Base-by-base conservation (phyloP, 2,113 vertebrate genomes). In the Scomber japonicus region DNA sequence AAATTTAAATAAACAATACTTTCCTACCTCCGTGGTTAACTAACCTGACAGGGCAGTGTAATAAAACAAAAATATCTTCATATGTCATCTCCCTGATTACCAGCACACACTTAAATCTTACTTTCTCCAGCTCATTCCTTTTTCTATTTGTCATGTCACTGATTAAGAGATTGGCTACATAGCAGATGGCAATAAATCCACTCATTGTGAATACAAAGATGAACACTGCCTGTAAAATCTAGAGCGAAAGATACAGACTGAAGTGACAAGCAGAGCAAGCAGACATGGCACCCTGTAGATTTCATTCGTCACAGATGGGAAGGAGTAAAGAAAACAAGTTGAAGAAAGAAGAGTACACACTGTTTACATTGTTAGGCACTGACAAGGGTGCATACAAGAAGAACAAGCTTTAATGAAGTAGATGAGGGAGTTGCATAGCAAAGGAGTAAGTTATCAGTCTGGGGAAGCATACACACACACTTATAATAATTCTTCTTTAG, bases 391-490 rank as follows among this genome's bases (percentile, higher is more conserved):
- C 14, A 44, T 40, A 66, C 56, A 53, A 24, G 16, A 65, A 71
- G 24, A 27, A 70, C n/a, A 11, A 31, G 45, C 74, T 57, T 60
- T 78, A 48, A 56, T 1, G 10, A 54, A 51, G n/a, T 71, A 11
- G 10, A 27, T 27, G 2, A 60, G 24, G 57, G 44, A 50, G 27
- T 17, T 55, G 50, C n/a, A 64, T 7, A 44, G 78, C 51, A 27
- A 16, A 73, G 74, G 61, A 78, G 69, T 74, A 75, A 16, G 57
- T 71, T 71, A 69, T 50, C 54, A 35, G 24, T 66, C 61, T 87
- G 80, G 64, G 66, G 78, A 89, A 68, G 50, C 54, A 59, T 64
- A 86, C 14, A 50, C 77, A 55, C 77, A 55, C 69, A 27, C 71
- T 50, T 51, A 21, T 40, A 66, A 19, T 56, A 65, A 61, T 59